Percentiles rank a stretch among this genome's conserved stretches.
Conservation (phyloP, 2,888 invertebrate genomes). For the Octonoba sinensis region DNA sequence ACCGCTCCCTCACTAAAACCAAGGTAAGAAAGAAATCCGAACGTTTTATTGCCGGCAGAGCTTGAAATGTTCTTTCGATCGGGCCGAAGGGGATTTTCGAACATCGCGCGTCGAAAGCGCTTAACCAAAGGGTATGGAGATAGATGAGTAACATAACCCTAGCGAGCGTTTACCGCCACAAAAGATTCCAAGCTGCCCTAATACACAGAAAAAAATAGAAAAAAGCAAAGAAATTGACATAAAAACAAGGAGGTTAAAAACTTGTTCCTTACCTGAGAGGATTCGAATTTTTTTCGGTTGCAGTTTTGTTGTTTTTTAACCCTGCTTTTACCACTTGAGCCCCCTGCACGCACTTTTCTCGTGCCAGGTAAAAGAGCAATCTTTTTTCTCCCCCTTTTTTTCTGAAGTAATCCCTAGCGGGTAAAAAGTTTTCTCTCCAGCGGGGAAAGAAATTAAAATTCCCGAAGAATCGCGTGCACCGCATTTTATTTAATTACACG, state of each 20-base stretch:
- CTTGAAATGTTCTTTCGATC: no score
- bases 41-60: no score
- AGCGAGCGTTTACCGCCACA: conserved; percentile 36
- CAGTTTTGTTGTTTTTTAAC: background rate
- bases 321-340: background rate
- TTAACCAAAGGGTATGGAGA: background rate
- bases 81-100: no score
- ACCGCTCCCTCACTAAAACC: no score
- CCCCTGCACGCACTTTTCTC: conserved; percentile 6
- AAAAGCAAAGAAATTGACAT: conserved; percentile 36
- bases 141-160: background rate
- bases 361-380: background rate
- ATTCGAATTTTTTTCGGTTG: conserved; percentile 11
- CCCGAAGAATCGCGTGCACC: conserved; percentile 40
- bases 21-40: no score
- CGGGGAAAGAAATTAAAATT: conserved; percentile 60
- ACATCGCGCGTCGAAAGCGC: no score
- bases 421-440: conserved; percentile 40
- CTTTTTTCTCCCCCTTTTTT: background rate
- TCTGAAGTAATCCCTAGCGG: conserved; percentile 22
- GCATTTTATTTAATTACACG: conserved; percentile 61
- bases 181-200: no score
- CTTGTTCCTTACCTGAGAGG: conserved; percentile 18
- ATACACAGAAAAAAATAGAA: background rate
- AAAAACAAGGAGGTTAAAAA: conserved; percentile 45